Evolutionary conservation across 2,797 vertebrate genomes (phyloP).

Genomic region (Sarcoramphus papa): DNA sequence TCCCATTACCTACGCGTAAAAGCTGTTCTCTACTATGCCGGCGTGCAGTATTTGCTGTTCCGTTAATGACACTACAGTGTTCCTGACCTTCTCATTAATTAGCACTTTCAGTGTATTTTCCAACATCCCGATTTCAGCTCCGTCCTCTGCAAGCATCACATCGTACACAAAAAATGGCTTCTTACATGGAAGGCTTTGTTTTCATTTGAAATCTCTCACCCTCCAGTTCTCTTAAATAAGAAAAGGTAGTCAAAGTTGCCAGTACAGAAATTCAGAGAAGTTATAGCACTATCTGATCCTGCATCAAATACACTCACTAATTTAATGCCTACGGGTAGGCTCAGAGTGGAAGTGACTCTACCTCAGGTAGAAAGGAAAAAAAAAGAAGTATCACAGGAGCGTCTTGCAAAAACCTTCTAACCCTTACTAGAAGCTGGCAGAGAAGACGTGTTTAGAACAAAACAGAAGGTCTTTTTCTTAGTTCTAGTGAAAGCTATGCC

Average conservation of each 20-base stretch:
- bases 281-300: neutral
- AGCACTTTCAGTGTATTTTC: neutral
- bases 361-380: neutral
- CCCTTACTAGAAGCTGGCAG: neutral
- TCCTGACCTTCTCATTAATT: constrained; percentile 42
- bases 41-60: neutral
- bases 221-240: neutral
- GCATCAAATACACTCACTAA: neutral
- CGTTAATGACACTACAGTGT: neutral
- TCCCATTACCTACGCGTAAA: neutral
- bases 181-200: neutral
- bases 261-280: neutral
- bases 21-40: neutral
- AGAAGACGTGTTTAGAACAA: neutral
- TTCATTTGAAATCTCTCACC: neutral
- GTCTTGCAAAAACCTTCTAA: neutral
- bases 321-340: neutral
- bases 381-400: neutral
- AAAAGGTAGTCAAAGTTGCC: neutral
- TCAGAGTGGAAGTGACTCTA: neutral
- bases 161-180: neutral
- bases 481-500: neutral
- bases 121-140: neutral
- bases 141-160: neutral
- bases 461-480: neutral